Conservation (phyloP, 2,888 invertebrate genomes). For the Parnassius apollo region DNA sequence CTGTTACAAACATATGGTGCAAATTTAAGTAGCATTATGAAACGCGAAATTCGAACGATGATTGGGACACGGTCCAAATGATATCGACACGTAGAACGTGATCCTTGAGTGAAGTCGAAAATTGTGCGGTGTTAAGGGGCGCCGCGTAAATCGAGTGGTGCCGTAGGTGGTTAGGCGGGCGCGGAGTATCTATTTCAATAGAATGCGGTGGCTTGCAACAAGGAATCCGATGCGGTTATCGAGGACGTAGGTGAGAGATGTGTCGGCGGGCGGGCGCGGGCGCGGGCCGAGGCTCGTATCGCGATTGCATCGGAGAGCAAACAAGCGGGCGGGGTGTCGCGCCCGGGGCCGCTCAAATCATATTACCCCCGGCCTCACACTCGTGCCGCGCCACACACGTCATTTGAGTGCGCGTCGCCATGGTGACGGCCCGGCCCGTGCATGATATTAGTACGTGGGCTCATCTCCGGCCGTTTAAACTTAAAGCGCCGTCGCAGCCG, state of each 20-base stretch:
- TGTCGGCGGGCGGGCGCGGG: conserved; percentile 57
- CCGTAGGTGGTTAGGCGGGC: conserved; percentile 60
- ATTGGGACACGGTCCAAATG: conserved; percentile 26
- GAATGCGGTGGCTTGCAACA: conserved; percentile 76
- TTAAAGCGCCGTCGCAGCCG: conserved; percentile 52
- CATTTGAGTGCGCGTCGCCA: conserved; percentile 85
- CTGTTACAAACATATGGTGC: background rate
- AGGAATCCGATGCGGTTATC: conserved; percentile 80
- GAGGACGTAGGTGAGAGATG: conserved; percentile 76
- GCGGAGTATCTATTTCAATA: conserved; percentile 74
- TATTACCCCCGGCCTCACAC: conserved; percentile 78
- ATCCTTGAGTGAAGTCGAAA: conserved; percentile 48
- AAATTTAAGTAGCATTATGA: conserved; percentile 7
- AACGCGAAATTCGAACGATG: background rate
- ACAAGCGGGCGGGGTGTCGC: conserved; percentile 76
- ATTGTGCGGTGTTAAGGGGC: conserved; percentile 48
- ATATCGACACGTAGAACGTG: conserved; percentile 41
- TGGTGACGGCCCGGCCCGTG: conserved; percentile 84
- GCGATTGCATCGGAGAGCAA: conserved; percentile 81
- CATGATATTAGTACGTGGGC: conserved; percentile 79
- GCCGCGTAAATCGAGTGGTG: conserved; percentile 60
- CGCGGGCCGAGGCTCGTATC: conserved; percentile 61
- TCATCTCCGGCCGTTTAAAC: conserved; percentile 79
- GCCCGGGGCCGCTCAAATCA: conserved; percentile 71
- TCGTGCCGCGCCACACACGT: conserved; percentile 77